Evolutionary conservation across 2,888 invertebrate genomes (phyloP).

Genomic region (Orchesella flavescens): DNA sequence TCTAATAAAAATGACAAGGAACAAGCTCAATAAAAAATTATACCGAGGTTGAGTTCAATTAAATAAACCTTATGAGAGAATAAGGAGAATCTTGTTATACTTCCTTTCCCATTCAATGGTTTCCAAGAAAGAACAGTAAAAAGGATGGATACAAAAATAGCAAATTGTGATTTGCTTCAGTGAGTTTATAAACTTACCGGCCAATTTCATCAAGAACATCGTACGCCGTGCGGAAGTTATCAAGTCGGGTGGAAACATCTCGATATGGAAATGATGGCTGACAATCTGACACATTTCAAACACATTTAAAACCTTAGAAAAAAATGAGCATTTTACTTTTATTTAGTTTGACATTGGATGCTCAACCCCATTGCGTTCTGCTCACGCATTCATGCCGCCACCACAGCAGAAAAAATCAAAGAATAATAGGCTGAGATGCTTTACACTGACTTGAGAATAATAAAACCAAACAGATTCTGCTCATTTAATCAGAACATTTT

Average conservation of each 20-base stretch:
- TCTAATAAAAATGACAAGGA: constrained; percentile 11
- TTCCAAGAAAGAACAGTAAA: too few relatives aligned
- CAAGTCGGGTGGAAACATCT: constrained; percentile 88
- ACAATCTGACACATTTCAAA: constrained; percentile 75
- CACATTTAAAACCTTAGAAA: neutral
- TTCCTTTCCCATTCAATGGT: too few relatives aligned
- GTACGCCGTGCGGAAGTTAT: constrained; percentile 90
- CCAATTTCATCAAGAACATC: constrained; percentile 93
- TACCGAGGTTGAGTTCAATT: constrained; percentile 23
- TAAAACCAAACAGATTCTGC: neutral
- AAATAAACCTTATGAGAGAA: neutral
- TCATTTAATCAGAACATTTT: too few relatives aligned
- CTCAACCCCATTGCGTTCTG: neutral
- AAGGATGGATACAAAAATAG: neutral
- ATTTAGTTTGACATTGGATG: constrained; percentile 37
- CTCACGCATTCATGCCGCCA: too few relatives aligned
- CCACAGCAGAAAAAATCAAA: too few relatives aligned
- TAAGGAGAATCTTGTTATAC: neutral
- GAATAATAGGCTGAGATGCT: too few relatives aligned
- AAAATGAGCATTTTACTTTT: constrained; percentile 11
- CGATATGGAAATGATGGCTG: constrained; percentile 89
- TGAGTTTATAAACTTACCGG: constrained; percentile 78
- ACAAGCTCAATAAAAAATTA: neutral
- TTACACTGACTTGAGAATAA: too few relatives aligned
- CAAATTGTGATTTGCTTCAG: neutral